Conservation (phyloP, 2,888 invertebrate genomes). For the Andrena chrysosceles region DNA sequence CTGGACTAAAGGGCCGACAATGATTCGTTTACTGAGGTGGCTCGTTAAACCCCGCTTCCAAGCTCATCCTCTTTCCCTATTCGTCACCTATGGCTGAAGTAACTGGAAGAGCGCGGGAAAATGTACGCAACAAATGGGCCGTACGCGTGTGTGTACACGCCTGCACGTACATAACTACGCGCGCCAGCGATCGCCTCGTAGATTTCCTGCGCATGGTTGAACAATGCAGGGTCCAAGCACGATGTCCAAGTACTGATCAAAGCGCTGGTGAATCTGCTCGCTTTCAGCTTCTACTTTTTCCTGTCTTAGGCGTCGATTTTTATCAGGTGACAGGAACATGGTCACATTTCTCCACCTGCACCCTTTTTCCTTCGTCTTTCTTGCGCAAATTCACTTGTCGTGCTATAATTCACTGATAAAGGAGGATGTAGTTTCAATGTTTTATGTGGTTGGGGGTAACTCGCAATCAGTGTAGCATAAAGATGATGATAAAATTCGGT, state of each 20-base stretch:
- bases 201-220: constrained; percentile 57
- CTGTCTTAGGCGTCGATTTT: constrained; percentile 24
- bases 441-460: too few species aligned
- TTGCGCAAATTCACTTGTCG: not conserved
- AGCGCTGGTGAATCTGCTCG: constrained; percentile 35
- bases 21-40: constrained; percentile 70
- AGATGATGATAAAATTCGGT: too few species aligned
- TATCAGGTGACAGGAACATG: constrained; percentile 11
- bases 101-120: constrained; percentile 14
- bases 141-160: constrained; percentile 11
- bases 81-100: constrained; percentile 34
- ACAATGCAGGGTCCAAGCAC: constrained; percentile 43
- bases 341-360: not conserved
- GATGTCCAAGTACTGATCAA: constrained; percentile 58
- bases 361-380: not conserved
- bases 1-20: constrained; percentile 50
- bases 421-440: too few species aligned
- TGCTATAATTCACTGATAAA: not conserved
- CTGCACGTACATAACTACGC: constrained; percentile 2
- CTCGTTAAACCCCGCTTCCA: constrained; percentile 64
- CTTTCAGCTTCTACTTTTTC: not conserved
- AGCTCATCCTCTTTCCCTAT: constrained; percentile 55
- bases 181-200: constrained; percentile 21
- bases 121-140: constrained; percentile 38
- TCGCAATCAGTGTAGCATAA: too few species aligned